A percentile compares a stretch with the other conserved stretches of the same genome.
These are phyloP conservation scores for Linnaemya vulpina DNA, from an alignment of 2,888 invertebrate species.

Conservation along the genomic window DNA sequence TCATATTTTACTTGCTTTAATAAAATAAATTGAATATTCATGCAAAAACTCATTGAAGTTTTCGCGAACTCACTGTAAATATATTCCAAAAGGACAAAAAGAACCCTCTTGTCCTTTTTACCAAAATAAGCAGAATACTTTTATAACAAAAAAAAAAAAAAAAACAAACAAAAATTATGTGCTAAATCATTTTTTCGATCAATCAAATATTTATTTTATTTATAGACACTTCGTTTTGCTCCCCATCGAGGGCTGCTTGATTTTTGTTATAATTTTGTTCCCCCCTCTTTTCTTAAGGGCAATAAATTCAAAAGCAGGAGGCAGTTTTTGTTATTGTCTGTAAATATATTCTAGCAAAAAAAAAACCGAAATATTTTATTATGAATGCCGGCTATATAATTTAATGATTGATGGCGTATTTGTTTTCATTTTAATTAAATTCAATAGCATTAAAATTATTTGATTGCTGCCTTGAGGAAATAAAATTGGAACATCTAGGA, in stretches of 20 bases:
- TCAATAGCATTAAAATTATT: not conserved
- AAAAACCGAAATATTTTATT: not conserved
- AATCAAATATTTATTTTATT: slow-evolving; percentile 41
- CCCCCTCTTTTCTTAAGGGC: not conserved
- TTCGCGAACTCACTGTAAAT: not conserved
- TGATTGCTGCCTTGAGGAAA: too few relatives aligned
- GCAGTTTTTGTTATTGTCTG: not conserved
- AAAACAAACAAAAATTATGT: not conserved
- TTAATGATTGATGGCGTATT: not conserved
- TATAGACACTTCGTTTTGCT: not conserved
- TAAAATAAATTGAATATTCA: too few relatives aligned
- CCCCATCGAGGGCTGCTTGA: not conserved
- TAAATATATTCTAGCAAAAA: not conserved
- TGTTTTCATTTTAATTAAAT: not conserved
- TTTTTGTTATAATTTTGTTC: not conserved
- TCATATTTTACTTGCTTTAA: too few relatives aligned
- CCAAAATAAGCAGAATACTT: not conserved
- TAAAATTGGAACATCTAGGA: too few relatives aligned
- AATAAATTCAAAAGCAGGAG: not conserved
- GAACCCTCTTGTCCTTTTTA: not conserved
- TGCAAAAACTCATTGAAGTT: not conserved
- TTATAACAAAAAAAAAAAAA: not conserved
- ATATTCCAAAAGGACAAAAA: not conserved
- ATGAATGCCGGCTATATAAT: not conserved
- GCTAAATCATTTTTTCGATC: slow-evolving; percentile 13